Percentiles rank a stretch among this genome's conserved stretches.
These are phyloP conservation scores for Sinocyclocheilus rhinocerous DNA, from an alignment of 2,113 vertebrate genomes.

Conservation along the genomic window DNA sequence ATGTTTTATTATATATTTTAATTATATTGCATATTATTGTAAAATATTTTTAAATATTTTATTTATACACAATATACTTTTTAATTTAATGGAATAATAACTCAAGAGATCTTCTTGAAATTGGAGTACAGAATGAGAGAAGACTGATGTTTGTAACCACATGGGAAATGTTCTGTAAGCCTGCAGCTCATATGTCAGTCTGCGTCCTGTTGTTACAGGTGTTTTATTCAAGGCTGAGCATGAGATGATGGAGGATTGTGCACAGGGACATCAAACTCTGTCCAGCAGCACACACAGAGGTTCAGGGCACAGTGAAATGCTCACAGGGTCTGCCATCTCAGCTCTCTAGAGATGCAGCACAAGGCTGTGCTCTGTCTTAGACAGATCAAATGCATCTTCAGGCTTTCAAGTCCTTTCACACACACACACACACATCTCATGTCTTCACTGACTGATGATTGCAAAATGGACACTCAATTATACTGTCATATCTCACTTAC, in stretches of 20 bases:
- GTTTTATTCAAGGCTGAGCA: conserved; percentile 1
- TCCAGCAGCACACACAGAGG: not conserved
- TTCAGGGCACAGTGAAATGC: not conserved
- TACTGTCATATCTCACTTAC: not conserved
- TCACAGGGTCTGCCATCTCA: not conserved
- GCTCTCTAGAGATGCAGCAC: conserved; percentile 18
- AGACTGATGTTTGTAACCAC: not conserved
- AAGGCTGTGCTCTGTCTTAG: conserved; percentile 3
- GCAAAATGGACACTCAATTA: conserved; percentile 19
- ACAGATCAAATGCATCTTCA: conserved; percentile 35
- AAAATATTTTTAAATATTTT: not conserved
- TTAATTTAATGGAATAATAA: not conserved
- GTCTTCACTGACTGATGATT: not conserved
- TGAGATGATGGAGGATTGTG: conserved; percentile 11
- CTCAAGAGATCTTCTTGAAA: not conserved
- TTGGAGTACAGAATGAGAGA: not conserved
- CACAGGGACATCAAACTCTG: conserved; percentile 6
- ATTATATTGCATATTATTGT: not conserved
- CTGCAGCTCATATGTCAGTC: conserved; percentile 10
- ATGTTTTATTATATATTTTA: no score
- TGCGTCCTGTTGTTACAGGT: not conserved
- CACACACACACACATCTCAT: not conserved
- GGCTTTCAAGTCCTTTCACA: not conserved
- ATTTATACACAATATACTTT: not conserved
- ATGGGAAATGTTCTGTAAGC: conserved; percentile 15